These are phyloP conservation scores for Talpa occidentalis DNA, from an alignment of 2,113 vertebrate species.

Conservation along the genomic window DNA sequence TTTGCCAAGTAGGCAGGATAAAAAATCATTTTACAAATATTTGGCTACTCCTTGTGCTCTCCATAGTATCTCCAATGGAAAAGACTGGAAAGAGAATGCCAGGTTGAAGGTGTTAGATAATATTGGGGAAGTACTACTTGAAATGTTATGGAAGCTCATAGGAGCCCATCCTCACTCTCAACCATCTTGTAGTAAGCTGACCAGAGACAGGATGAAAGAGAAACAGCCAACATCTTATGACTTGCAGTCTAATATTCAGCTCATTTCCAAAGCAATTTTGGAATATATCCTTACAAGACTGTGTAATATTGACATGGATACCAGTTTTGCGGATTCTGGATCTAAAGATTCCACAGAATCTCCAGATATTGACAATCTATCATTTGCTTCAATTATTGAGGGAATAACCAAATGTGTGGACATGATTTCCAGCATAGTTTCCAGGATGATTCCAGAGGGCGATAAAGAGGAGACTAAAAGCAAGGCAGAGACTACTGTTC, in stretches of 20 bases:
- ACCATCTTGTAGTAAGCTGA: not conserved
- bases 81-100: constrained; percentile 12
- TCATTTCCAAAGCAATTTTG: constrained; percentile 74
- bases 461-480: not conserved
- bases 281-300: constrained; percentile 74
- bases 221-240: not conserved
- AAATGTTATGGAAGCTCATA: constrained; percentile 69
- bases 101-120: constrained; percentile 64
- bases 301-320: constrained; percentile 49
- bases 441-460: not conserved
- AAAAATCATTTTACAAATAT: not conserved
- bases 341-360: not conserved
- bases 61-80: constrained; percentile 43
- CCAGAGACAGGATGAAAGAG: not conserved
- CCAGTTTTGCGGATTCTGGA: not conserved
- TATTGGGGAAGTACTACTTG: constrained; percentile 69
- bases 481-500: not conserved
- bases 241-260: constrained; percentile 48
- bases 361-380: constrained; percentile 58
- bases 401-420: constrained; percentile 68
- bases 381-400: constrained; percentile 63
- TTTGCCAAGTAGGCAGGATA: constrained; percentile 33
- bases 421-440: constrained; percentile 62
- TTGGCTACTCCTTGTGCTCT: constrained; percentile 53
- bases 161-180: not conserved